Conservation (phyloP, 2,797 vertebrate genomes). For the Kryptopterus vitreolus region DNA sequence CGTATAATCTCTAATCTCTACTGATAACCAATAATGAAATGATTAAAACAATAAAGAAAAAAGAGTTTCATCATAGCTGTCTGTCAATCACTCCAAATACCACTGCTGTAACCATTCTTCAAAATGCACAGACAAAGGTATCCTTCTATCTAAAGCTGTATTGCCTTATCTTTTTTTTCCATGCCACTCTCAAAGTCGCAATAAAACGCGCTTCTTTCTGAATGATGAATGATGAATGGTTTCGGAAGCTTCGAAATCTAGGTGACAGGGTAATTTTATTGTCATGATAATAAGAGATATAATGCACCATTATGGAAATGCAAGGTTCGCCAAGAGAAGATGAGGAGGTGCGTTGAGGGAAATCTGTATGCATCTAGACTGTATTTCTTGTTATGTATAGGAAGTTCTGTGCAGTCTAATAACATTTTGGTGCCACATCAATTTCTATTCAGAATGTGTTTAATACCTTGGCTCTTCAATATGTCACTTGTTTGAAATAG, state of each 20-base stretch:
- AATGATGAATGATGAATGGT: not conserved
- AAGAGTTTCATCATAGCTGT: slow-evolving; percentile 31
- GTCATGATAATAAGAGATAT: not conserved
- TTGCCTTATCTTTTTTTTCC: not conserved
- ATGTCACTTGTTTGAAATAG: not conserved
- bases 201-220: not conserved
- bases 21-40: slow-evolving; percentile 13
- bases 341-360: not conserved
- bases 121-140: not conserved
- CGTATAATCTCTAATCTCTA: not conserved
- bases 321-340: not conserved
- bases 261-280: not conserved
- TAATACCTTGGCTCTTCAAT: not conserved
- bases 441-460: not conserved
- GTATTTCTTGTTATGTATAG: not conserved
- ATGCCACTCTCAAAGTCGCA: not conserved
- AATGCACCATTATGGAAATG: not conserved
- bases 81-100: slow-evolving; percentile 50
- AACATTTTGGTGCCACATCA: not conserved
- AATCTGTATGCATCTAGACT: not conserved
- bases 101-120: not conserved
- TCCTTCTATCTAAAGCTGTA: not conserved
- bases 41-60: slow-evolving; percentile 45
- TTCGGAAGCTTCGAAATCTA: not conserved
- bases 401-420: not conserved